Evolutionary conservation across 2,113 vertebrate species (phyloP).

Genomic region (Oxygymnocypris stewartii): DNA sequence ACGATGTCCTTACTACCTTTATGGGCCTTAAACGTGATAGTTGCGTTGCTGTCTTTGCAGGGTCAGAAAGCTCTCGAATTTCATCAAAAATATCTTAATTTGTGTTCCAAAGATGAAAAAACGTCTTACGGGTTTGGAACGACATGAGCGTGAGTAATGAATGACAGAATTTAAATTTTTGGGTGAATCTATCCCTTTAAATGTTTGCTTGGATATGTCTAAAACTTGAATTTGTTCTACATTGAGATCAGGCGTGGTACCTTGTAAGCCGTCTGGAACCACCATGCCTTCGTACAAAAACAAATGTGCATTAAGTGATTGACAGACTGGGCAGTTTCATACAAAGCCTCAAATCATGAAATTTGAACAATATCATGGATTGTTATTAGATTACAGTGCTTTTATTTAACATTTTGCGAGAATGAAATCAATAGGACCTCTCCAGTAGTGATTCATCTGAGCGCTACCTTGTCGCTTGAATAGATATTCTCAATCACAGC

Average conservation of each 20-base stretch:
- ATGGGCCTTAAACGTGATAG: too few species aligned
- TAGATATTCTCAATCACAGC: conserved; percentile 33
- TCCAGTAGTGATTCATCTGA: conserved; percentile 4
- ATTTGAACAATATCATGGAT: neutral
- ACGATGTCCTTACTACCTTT: too few species aligned
- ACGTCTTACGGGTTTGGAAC: too few species aligned
- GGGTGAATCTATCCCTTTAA: too few species aligned
- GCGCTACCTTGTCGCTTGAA: neutral
- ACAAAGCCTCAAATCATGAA: neutral
- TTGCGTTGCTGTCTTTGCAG: too few species aligned
- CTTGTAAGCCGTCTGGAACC: neutral
- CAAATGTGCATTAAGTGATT: neutral
- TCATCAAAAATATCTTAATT: too few species aligned
- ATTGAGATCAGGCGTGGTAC: neutral
- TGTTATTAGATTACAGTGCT: conserved; percentile 10
- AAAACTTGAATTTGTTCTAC: neutral
- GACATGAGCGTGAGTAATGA: too few species aligned
- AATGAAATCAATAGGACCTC: conserved; percentile 2
- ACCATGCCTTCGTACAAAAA: neutral
- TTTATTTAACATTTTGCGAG: conserved; percentile 4
- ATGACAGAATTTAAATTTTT: too few species aligned
- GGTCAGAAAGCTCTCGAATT: too few species aligned
- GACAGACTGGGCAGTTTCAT: neutral
- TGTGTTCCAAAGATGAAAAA: too few species aligned
- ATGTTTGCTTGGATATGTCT: neutral